Base-by-base conservation (phyloP, 2,797 vertebrate species). In the Amazona finschi region DNA sequence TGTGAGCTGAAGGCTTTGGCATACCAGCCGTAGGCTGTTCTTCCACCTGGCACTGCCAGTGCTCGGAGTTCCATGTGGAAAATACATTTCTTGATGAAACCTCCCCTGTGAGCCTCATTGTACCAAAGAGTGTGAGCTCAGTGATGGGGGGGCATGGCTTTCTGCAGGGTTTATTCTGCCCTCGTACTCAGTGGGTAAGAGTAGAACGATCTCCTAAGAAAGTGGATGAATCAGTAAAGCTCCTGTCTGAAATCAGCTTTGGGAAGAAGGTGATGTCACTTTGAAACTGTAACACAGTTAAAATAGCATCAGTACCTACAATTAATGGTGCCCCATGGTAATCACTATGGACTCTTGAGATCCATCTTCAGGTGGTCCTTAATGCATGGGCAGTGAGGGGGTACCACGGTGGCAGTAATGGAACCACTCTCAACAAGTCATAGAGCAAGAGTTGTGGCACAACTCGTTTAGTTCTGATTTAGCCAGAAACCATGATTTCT, bases 221-320 rank as follows among this genome's bases (percentile, higher is more conserved):
- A 62, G 11, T 6, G 57, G 86, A 39, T 73, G 87, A 93, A 72
- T 90, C 72, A 30, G 46, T 71, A 53, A 90, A 89, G 94, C 57
- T 94, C 67, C 47, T 83, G 65, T 65, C 78, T 85, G 65, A 83
- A 73, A 46, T 49, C 80, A 71, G 92, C 77, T 85, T 41, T 81
- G 76, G 66, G 64, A 39, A 43, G 36, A 28, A 31, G 84, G 14
- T 38, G 65, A 47, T 61, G 52, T 73, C 65, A 11, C 80, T 86
- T 38, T 9, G 57, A 49, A 52, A 87, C 46, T 60, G 69, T 69
- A 41, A 55, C 50, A 31, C 36, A 57, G 72, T 21, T 39, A 13
- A 53, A 67, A 50, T 50, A 38, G 9, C 15, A 36, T 36, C 28
- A 21, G 5, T 27, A 15, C 41, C 76, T 25, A 28, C 36, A 52